Base-by-base conservation (phyloP, 2,797 vertebrate species). In the Holocentrus rufus region DNA sequence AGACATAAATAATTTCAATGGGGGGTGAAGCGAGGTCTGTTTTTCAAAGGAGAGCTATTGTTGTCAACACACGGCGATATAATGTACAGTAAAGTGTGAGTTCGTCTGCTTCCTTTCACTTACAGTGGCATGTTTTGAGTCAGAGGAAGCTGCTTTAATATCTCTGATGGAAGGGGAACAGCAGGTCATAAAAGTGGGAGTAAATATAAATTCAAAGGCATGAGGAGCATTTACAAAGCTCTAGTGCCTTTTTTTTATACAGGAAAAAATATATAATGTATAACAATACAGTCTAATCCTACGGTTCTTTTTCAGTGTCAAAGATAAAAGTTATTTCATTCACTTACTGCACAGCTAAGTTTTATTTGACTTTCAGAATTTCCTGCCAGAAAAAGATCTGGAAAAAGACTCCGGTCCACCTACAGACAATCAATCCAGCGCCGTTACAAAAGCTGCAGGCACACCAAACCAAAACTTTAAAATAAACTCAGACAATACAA, bases 331-430 rank as follows among this genome's bases (percentile, higher is more conserved):
- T 15, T 44, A 10, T 61, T 30, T 22, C 49, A 65, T 69, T 70
- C 64, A 80, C 56, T 63, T 83, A 65, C 68, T 69, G 59, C 77
- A 85, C 76, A 20, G 30, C 42, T 74, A 68, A 81, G 47, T 65
- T 74, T 69, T 62, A 50, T 66, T 50, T 54, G 18, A 27, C 53
- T 20, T 2, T 53, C 13, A 36, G 14, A 23, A 72, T 67, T 22
- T 74, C 36, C 36, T 69, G 72, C 50, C 72, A 57, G 47, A 77
- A 62, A 71, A 20, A 5, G 60, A 59, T 61, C 36, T 53, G 52
- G 49, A 52, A 73, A 63, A 53, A 70, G 59, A 76, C 25, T 27
- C 66, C 53, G 64, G 39, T 78, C 77, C 72, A 55, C 58, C 82
- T 63, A 54, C 69, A 65, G 58, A n/a, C 73, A 60, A 75, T 73